phyloP scores from a whole-genome alignment of 1,140 invertebrate genomes.

The Diorhabda sublineata region DNA sequence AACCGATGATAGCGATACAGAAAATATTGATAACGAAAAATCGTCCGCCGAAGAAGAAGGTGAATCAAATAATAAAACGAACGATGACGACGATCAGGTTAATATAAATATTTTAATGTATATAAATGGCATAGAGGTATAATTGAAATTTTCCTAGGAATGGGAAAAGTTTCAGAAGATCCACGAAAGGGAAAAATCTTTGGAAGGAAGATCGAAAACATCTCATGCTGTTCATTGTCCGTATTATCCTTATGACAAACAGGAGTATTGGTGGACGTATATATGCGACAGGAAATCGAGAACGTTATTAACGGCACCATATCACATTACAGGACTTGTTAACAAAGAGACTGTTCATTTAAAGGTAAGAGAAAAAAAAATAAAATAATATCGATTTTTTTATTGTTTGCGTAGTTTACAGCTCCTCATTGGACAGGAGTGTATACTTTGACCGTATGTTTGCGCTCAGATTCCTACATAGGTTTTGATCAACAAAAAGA shows the following conservation, averaged over 20 bases:
- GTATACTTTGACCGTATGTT: constrained; percentile 90
- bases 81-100: constrained; percentile 39
- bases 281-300: constrained; percentile 91
- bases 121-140: background rate
- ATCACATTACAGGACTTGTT: constrained; percentile 82
- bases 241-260: constrained; percentile 92
- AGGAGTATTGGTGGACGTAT: constrained; percentile 99
- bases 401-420: constrained; percentile 63
- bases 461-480: constrained; percentile 89
- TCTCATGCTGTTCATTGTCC: constrained; percentile 95
- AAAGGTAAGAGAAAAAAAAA: constrained; percentile 49
- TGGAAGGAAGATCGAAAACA: constrained; percentile 90
- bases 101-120: too few relatives aligned
- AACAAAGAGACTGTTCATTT: constrained; percentile 83
- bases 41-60: constrained; percentile 66
- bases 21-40: constrained; percentile 57
- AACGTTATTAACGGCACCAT: constrained; percentile 84
- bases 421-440: constrained; percentile 89
- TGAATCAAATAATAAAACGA: constrained; percentile 51
- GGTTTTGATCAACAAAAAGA: constrained; percentile 88
- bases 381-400: too few relatives aligned
- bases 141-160: constrained; percentile 27
- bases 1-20: constrained; percentile 55
- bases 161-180: constrained; percentile 63
- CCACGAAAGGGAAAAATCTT: constrained; percentile 75